Evolutionary conservation across 2,797 vertebrate species (phyloP), one percentile per base, ranked within the genome.

Genomic region (Pipistrellus pygmaeus): DNA sequence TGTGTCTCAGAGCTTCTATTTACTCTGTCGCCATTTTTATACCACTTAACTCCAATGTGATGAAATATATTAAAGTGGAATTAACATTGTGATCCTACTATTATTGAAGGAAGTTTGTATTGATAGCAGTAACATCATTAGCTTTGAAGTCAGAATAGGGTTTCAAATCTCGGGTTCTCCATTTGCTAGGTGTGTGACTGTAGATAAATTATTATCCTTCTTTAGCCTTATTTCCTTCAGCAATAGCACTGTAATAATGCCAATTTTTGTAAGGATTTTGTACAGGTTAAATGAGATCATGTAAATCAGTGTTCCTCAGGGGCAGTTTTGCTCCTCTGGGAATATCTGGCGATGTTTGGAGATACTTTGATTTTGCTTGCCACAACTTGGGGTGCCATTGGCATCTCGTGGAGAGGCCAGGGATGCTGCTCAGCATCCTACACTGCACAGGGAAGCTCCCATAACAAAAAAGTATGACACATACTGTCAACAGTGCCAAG

Each of bases 221-320:
- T 90, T 91, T 64, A 82, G 53, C 5, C 4, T 85, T 84, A 76
- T 84, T 94, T 94, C 81, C 4, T 93, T 76, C 15, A 85, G 25
- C 13, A 87, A 38, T 78, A 82, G 88, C 93, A 77, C 32, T 83
- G 7, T 13, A 30, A 48, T 87, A 80, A 64, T 66, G 30, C 7
- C 20, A 46, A 85, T 93, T 93, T 95, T 93, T 21, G 55, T 2
- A 90, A 75, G 51, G 44, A 66, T 93, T 75, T 53, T 27, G 9
- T 66, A 90, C 87, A 32, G 23, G 25, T 90, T 91, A 95, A 91
- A 83, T 69, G 51, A 53, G 55, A 90, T 90, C 13, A 66, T 82
- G 6, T 78, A 95, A 84, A 13, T 32, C n/a, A 53, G 11, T 78
- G 20, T 55, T 84, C 51, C 64, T 91, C 53, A 80, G 66, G 77